Conservation (phyloP, 2,888 invertebrate species). For the Drosophila ezoana region DNA sequence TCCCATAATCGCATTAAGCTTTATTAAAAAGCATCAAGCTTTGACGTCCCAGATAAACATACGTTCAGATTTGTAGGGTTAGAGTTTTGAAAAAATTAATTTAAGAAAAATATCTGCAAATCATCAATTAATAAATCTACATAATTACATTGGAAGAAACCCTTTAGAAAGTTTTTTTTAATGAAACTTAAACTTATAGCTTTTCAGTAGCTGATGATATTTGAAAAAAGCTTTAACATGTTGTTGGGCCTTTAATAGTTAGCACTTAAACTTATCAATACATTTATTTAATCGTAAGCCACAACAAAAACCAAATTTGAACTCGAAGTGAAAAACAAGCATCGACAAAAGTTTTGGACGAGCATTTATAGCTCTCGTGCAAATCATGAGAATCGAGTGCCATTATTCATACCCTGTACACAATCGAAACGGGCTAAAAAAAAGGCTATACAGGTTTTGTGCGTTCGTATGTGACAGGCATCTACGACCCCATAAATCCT, state of each 20-base stretch:
- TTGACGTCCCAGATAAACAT: too few species aligned
- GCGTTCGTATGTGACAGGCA: too few species aligned
- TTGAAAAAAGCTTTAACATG: neutral
- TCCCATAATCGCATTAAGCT: too few species aligned
- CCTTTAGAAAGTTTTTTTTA: neutral
- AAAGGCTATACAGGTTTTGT: too few species aligned
- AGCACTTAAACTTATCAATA: slow-evolving; percentile 7
- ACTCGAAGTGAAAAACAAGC: slow-evolving; percentile 12
- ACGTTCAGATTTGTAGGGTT: too few species aligned
- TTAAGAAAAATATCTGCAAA: too few species aligned
- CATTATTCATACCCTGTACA: slow-evolving; percentile 1
- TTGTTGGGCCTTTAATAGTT: neutral
- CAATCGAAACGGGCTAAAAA: neutral
- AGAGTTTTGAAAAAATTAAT: too few species aligned
- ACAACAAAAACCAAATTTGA: slow-evolving; percentile 3
- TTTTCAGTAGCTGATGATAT: neutral
- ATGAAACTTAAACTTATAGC: neutral
- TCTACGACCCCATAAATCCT: too few species aligned
- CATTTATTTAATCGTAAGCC: neutral
- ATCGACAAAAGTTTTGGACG: slow-evolving; percentile 22
- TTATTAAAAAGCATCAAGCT: too few species aligned
- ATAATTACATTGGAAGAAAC: too few species aligned
- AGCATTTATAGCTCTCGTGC: slow-evolving; percentile 10
- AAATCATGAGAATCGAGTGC: neutral
- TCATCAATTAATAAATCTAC: too few species aligned